phyloP scores from a whole-genome alignment of 2,113 vertebrate genomes.

The Callopanchax toddi region DNA sequence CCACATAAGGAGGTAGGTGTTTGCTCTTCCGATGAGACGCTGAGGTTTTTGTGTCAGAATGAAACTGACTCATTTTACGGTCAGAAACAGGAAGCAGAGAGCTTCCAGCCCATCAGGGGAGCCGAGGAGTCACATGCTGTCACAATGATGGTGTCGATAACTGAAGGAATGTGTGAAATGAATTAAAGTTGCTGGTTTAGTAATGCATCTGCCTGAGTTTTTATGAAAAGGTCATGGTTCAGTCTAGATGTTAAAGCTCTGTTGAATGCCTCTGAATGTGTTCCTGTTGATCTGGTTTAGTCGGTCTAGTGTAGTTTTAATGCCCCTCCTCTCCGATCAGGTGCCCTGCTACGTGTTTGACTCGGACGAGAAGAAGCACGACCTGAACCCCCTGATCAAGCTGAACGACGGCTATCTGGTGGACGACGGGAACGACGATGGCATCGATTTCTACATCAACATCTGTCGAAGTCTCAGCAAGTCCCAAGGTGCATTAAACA shows the following conservation, averaged over 20 bases:
- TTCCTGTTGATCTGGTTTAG: too few species aligned
- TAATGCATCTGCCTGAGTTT: too few species aligned
- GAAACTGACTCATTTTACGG: neutral
- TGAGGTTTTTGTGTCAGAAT: neutral
- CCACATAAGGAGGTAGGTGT: constrained; percentile 89
- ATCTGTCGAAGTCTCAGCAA: constrained; percentile 89
- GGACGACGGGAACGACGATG: constrained; percentile 86
- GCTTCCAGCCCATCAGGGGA: neutral
- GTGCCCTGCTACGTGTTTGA: constrained; percentile 93
- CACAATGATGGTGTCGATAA: neutral
- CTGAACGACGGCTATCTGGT: constrained; percentile 86
- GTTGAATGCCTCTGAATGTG: neutral
- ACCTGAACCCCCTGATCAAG: constrained; percentile 91
- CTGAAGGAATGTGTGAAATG: constrained; percentile 18
- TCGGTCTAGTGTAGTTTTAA: too few species aligned
- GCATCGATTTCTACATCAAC: constrained; percentile 89
- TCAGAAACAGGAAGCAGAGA: constrained; percentile 2
- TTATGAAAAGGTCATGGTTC: neutral
- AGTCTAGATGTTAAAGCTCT: too few species aligned
- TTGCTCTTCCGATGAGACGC: neutral
- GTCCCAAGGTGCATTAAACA: constrained; percentile 4
- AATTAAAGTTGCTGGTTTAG: too few species aligned
- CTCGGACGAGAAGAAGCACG: constrained; percentile 85
- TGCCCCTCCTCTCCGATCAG: constrained; percentile 64
- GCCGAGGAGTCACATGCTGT: constrained; percentile 18